These are phyloP conservation scores for Orthosia gothica DNA, from an alignment of 2,888 invertebrate species.

Conservation along the genomic window DNA sequence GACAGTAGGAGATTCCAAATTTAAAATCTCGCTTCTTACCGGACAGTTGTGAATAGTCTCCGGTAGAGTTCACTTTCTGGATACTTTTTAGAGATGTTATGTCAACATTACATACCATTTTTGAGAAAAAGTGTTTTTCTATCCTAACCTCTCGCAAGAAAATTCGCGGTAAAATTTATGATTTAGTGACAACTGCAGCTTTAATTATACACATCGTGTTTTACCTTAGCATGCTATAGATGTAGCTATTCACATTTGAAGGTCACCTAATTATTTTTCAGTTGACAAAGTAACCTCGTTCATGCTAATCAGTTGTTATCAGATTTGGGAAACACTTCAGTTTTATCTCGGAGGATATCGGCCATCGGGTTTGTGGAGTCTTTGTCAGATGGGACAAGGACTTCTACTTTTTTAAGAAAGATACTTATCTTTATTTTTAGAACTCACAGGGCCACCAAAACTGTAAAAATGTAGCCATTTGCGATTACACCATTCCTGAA, in stretches of 20 bases:
- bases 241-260: not conserved
- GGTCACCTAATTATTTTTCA: slow-evolving; percentile 30
- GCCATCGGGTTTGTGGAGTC: slow-evolving; percentile 17
- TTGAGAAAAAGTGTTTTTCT: not conserved
- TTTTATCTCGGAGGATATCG: slow-evolving; percentile 55
- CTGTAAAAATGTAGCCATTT: not conserved
- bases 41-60: no score
- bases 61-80: no score
- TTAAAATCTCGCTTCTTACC: no score
- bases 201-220: no score
- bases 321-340: slow-evolving; percentile 30
- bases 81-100: no score
- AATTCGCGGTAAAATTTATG: no score
- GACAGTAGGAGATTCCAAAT: no score
- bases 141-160: no score
- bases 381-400: slow-evolving; percentile 16
- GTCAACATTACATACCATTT: no score
- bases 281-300: slow-evolving; percentile 21
- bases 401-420: slow-evolving; percentile 10
- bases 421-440: slow-evolving; percentile 11
- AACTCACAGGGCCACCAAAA: not conserved
- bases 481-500: not conserved
- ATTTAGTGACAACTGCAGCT: no score
- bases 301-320: slow-evolving; percentile 38
- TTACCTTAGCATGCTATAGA: not conserved